A percentile compares a stretch with the other conserved stretches of the same genome.
phyloP scores from a whole-genome alignment of 2,888 invertebrate genomes.

The Machimus rusticus region DNA sequence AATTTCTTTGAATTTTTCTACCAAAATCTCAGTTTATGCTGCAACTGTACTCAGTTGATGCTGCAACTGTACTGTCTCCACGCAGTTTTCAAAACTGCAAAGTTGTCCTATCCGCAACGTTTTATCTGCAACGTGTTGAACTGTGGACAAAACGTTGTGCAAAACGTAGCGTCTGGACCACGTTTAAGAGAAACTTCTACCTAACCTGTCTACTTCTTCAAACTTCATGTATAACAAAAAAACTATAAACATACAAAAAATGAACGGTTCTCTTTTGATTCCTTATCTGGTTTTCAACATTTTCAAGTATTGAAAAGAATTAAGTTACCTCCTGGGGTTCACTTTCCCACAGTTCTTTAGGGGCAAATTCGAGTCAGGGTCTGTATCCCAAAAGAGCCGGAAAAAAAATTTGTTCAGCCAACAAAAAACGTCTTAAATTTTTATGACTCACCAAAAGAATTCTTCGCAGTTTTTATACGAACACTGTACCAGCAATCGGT shows the following conservation, averaged over 20 bases:
- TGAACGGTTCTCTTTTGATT: neutral
- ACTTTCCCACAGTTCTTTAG: slow-evolving; percentile 22
- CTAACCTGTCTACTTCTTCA: too few relatives aligned
- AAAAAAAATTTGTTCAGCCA: neutral
- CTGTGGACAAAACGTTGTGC: too few relatives aligned
- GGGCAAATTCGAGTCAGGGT: neutral
- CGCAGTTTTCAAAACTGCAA: too few relatives aligned
- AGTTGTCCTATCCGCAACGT: too few relatives aligned
- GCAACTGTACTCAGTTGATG: too few relatives aligned
- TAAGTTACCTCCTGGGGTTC: neutral
- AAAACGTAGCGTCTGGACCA: too few relatives aligned
- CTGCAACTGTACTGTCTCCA: too few relatives aligned
- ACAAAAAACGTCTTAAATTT: neutral
- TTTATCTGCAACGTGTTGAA: too few relatives aligned
- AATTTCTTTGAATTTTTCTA: too few relatives aligned
- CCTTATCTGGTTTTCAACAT: neutral
- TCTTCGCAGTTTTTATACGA: neutral
- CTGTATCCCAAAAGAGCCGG: neutral
- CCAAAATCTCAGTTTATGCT: too few relatives aligned
- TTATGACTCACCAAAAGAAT: neutral
- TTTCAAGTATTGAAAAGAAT: neutral
- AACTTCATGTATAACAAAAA: neutral
- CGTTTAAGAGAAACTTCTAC: too few relatives aligned
- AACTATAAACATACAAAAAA: neutral
- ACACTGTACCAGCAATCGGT: neutral